Base-by-base conservation (phyloP, 2,113 vertebrate species). In the Pollimyrus isidori region DNA sequence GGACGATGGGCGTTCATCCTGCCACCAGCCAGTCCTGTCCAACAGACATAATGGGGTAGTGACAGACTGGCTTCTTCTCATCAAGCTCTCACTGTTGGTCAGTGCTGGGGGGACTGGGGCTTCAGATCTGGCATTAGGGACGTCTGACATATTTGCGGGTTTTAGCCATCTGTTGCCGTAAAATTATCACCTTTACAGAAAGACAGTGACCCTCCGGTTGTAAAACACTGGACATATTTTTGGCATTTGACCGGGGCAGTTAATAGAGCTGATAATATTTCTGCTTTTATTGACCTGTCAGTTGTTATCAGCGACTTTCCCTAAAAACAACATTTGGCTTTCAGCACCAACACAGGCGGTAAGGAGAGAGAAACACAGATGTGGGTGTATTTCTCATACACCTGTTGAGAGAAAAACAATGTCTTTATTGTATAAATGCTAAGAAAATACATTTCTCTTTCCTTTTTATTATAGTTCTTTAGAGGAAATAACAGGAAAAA, bases 281-380 rank as follows among this genome's bases (percentile, higher is more conserved):
- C 49, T 92, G 92, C 93, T 97, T 95, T 95, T 96, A 96, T 95
- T 95, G 88, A 94, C 93, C 93, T 95, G 95, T 95, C 95, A 94
- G 92, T 94, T 94, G 94, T 94, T 92, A 93, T 94, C 93, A 93
- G 89, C 91, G 53, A 92, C 91, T 88, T 94, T 94, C 94, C 93
- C 91, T 93, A 92, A 94, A 95, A 96, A 94, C 94, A 93, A 90
- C 93, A 93, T 89, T 91, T 50, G 86, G 94, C 93, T 95, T 95
- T 96, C 95, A 96, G 92, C 95, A 94, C 91, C 94, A 94, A 90
- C 94, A n/a, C 73, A 6, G 88, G 3, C 0, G 30, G 26, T 0
- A 2, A 87, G 85, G 21, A 48, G 82, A 84, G 45, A 46, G 35
- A 48, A 69, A 10, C 42, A 46, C 42, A 39, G 30, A 52, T 3